Evolutionary conservation across 2,113 vertebrate genomes (phyloP).

Genomic region (Thoracochromis brauschi): DNA sequence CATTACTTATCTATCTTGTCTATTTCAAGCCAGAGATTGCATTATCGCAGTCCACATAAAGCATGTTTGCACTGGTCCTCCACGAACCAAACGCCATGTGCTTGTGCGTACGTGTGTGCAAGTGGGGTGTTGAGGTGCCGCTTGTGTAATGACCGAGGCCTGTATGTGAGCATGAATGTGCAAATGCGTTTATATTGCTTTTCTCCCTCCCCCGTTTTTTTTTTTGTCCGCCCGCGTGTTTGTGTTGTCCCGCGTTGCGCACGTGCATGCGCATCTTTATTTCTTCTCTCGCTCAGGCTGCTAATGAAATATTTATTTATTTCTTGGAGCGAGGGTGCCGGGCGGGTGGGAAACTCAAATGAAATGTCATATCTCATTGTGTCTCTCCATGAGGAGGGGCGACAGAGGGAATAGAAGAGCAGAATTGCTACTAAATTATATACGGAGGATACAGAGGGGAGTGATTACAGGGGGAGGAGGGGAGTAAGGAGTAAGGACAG

Average conservation of each 20-base stretch:
- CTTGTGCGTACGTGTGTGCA: not conserved
- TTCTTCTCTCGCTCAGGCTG: constrained; percentile 5
- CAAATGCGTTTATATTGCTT: constrained; percentile 21
- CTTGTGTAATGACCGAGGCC: constrained; percentile 8
- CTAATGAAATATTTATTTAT: constrained; percentile 68
- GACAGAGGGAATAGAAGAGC: constrained; percentile 19
- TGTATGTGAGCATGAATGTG: constrained; percentile 19
- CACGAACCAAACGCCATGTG: not conserved
- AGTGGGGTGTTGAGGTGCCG: not conserved
- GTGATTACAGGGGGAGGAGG: constrained; percentile 46
- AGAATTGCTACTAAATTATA: constrained; percentile 58
- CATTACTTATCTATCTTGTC: constrained; percentile 51
- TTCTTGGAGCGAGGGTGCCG: constrained; percentile 32
- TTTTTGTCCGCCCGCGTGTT: not conserved
- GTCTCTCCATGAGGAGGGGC: constrained; percentile 29
- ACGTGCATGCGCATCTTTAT: constrained; percentile 19
- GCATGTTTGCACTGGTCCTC: constrained; percentile 9
- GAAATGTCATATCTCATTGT: constrained; percentile 69
- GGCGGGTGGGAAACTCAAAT: constrained; percentile 44
- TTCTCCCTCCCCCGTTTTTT: not conserved
- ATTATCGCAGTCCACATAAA: constrained; percentile 16
- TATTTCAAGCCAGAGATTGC: constrained; percentile 32
- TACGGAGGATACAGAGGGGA: constrained; percentile 50
- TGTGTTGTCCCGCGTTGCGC: not conserved
- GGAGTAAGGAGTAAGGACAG: not conserved